Conservation (phyloP, 2,888 invertebrate species). For the Anticlea derivata region DNA sequence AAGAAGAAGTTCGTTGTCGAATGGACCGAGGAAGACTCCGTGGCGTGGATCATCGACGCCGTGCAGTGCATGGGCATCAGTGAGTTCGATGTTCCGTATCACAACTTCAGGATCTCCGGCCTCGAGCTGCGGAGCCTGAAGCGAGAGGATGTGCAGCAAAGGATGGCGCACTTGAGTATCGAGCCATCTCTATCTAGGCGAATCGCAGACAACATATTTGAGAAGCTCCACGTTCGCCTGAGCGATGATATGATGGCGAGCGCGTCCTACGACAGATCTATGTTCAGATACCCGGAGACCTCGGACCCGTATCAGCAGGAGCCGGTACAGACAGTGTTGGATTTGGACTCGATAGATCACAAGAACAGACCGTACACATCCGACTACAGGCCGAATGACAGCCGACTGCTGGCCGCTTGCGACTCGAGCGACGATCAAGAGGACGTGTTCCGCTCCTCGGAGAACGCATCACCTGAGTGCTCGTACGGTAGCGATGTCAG, state of each 20-base stretch:
- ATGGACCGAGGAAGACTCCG: slow-evolving; percentile 84
- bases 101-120: slow-evolving; percentile 71
- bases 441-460: slow-evolving; percentile 65
- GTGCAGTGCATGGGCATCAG: slow-evolving; percentile 61
- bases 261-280: slow-evolving; percentile 36
- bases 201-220: slow-evolving; percentile 65
- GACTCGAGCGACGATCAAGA: slow-evolving; percentile 77
- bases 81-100: slow-evolving; percentile 71
- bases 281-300: slow-evolving; percentile 66
- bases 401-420: slow-evolving; percentile 52
- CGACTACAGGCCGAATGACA: slow-evolving; percentile 67
- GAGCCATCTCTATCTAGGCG: slow-evolving; percentile 57
- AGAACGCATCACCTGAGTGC: slow-evolving; percentile 68
- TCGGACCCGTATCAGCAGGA: slow-evolving; percentile 54
- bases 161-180: slow-evolving; percentile 61
- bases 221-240: slow-evolving; percentile 64
- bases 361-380: slow-evolving; percentile 60
- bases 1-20: slow-evolving; percentile 76
- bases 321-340: slow-evolving; percentile 61
- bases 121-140: slow-evolving; percentile 63
- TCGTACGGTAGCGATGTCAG: slow-evolving; percentile 73
- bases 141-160: slow-evolving; percentile 64
- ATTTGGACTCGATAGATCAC: slow-evolving; percentile 66
- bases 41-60: slow-evolving; percentile 80
- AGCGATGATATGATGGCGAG: slow-evolving; percentile 57